phyloP scores from a whole-genome alignment of 2,113 vertebrate species.

The Centropus bengalensis region DNA sequence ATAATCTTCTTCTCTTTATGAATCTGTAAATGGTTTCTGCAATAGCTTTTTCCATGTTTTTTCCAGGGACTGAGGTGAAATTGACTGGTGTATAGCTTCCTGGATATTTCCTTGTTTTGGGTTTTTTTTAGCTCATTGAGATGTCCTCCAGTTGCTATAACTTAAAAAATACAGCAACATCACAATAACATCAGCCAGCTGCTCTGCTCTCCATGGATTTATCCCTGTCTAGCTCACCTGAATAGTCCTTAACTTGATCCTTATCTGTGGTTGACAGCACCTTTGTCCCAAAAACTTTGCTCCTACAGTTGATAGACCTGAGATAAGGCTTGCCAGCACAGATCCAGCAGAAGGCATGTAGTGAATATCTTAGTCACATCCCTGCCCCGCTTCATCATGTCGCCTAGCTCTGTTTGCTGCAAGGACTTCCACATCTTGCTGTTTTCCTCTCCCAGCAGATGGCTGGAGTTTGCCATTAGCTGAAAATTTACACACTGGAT shows the following conservation, averaged over 20 bases:
- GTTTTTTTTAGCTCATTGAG: background rate
- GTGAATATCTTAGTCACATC: background rate
- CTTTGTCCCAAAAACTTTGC: background rate
- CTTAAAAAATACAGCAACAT: background rate
- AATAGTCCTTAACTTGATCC: background rate
- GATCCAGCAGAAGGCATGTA: background rate
- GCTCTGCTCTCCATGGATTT: background rate
- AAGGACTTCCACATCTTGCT: background rate
- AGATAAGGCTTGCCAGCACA: background rate
- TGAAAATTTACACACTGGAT: background rate
- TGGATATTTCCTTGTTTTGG: background rate
- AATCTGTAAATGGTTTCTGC: background rate
- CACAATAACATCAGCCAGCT: background rate
- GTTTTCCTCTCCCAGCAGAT: background rate
- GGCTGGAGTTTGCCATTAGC: background rate
- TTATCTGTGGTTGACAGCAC: fast-evolving
- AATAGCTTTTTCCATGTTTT: background rate
- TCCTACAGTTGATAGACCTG: background rate
- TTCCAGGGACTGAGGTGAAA: background rate
- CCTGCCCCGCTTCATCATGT: background rate
- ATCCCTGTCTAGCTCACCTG: too few species aligned
- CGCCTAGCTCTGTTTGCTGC: background rate
- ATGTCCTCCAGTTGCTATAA: background rate
- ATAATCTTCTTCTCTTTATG: background rate
- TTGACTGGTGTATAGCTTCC: background rate